Conservation (phyloP, 2,888 invertebrate genomes). For the Mylabris sibirica region DNA sequence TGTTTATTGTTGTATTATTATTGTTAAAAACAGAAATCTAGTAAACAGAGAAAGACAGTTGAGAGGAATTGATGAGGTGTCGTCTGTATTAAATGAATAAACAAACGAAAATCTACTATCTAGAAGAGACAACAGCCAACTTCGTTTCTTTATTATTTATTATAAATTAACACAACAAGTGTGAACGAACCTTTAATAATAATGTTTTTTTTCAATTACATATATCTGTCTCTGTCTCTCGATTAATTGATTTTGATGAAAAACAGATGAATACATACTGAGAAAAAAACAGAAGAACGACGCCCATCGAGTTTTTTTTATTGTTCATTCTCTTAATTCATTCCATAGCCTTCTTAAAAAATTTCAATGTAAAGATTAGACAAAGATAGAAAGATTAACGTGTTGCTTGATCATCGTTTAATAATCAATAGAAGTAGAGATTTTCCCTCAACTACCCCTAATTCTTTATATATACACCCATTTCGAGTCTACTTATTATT, state of each 20-base stretch:
- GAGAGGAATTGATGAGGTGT: constrained; percentile 9
- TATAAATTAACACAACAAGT: neutral
- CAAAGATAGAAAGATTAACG: neutral
- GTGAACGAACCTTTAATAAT: constrained; percentile 5
- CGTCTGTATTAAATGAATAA: constrained; percentile 9
- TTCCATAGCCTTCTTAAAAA: neutral
- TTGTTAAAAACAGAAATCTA: no score
- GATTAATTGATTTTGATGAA: constrained; percentile 34
- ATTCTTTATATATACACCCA: no score
- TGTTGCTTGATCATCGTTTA: neutral
- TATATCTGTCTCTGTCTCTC: neutral
- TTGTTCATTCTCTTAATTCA: neutral
- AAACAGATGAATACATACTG: constrained; percentile 29
- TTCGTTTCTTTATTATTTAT: neutral
- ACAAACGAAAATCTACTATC: constrained; percentile 3
- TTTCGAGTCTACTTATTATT: neutral
- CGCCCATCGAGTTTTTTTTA: constrained; percentile 23
- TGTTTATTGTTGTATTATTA: no score
- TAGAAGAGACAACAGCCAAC: neutral
- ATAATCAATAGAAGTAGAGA: neutral
- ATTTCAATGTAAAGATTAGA: neutral
- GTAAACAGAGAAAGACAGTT: neutral
- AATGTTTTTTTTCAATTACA: neutral
- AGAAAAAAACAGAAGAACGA: constrained; percentile 31
- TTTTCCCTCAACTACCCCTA: neutral